These are phyloP conservation scores for Mus spicilegus DNA, from an alignment of 2,113 vertebrate genomes.

Conservation along the genomic window DNA sequence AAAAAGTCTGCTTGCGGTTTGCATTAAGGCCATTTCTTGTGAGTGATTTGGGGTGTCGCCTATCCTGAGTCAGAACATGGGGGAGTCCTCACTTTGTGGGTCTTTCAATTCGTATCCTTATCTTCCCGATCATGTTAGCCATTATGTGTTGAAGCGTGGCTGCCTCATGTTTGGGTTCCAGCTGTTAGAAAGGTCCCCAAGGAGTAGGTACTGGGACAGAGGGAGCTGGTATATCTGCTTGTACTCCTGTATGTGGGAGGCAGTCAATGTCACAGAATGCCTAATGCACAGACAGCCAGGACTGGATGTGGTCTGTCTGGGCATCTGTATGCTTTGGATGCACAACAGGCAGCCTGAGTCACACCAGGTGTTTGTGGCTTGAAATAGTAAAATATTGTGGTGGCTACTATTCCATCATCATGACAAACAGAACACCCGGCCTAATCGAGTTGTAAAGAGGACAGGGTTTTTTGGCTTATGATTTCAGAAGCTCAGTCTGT, in stretches of 20 bases:
- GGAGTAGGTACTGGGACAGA: neutral
- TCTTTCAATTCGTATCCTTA: neutral
- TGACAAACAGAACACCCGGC: neutral
- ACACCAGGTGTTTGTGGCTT: neutral
- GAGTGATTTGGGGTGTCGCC: no score
- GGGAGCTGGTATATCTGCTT: no score
- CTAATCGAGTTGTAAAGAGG: neutral
- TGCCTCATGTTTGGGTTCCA: neutral
- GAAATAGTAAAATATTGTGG: neutral
- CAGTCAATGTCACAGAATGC: accelerated
- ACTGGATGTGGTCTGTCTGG: neutral
- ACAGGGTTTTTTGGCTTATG: neutral
- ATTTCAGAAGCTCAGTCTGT: neutral
- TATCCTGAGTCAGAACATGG: no score
- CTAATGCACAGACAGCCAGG: neutral
- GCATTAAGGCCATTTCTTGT: no score
- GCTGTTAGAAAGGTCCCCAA: neutral
- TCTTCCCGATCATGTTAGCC: neutral
- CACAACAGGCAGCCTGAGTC: neutral
- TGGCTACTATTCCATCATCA: neutral
- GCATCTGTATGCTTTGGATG: neutral
- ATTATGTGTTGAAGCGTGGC: neutral
- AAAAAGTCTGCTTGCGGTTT: no score
- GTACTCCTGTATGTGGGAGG: accelerated
- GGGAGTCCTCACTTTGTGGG: no score